phyloP scores from a whole-genome alignment of 1,140 invertebrate species.

The Notospermus geniculatus region DNA sequence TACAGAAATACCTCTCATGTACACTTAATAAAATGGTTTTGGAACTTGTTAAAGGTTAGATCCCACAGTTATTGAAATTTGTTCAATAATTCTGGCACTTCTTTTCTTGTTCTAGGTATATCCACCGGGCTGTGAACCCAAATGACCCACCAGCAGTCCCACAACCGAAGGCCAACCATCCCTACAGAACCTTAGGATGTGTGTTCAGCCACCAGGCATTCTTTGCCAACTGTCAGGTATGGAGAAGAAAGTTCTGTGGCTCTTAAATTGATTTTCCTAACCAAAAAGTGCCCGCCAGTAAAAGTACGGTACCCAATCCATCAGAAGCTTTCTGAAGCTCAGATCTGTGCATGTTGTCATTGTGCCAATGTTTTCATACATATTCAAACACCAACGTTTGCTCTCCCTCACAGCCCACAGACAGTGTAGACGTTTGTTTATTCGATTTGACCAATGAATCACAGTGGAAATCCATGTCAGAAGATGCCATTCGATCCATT shows the following conservation, averaged over 20 bases:
- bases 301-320: too few relatives aligned
- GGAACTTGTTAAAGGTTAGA: slow-evolving; percentile 16
- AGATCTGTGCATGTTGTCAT: too few relatives aligned
- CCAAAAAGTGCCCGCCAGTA: too few relatives aligned
- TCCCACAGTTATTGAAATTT: too few relatives aligned
- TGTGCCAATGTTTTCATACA: too few relatives aligned
- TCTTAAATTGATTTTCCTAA: too few relatives aligned
- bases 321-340: too few relatives aligned
- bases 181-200: slow-evolving; percentile 56
- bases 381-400: neutral
- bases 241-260: too few relatives aligned
- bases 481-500: slow-evolving; percentile 51
- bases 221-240: slow-evolving; percentile 57
- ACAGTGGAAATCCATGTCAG: slow-evolving; percentile 56
- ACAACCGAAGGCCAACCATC: slow-evolving; percentile 42
- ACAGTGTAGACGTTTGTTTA: slow-evolving; percentile 46
- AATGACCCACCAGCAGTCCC: slow-evolving; percentile 48
- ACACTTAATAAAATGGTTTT: too few relatives aligned
- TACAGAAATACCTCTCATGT: too few relatives aligned
- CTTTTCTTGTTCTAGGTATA: slow-evolving; percentile 37
- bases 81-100: too few relatives aligned
- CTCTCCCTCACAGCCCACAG: slow-evolving; percentile 35
- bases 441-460: slow-evolving; percentile 52
- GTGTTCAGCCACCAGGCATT: slow-evolving; percentile 56
- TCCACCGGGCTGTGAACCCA: slow-evolving; percentile 48